Base-by-base conservation (phyloP, 2,888 invertebrate species). In the Drosophila limbata region DNA sequence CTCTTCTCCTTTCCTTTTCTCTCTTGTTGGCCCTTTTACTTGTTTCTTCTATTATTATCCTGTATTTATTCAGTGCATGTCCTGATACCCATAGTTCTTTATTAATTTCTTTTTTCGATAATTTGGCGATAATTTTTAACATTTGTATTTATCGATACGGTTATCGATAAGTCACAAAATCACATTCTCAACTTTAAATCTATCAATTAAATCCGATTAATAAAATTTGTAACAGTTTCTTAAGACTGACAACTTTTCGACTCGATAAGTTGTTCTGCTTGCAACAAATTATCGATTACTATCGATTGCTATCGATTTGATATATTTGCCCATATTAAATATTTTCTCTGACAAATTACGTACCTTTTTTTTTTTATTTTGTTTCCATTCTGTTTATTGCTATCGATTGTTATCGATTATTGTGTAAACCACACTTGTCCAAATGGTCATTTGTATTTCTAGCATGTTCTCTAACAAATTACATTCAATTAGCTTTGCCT, bases 331-430 rank as follows among this genome's bases (percentile, higher is more conserved):
- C 19, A 0, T 21, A 25, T 5, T 25, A 25, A 25, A 5, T 5
- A 25, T 25, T 25, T 25, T 0, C 11, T 11, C 11, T 42, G 2
- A 4, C 10, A 4, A 4, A 17, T 17, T 10, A 10, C 8, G n/a
- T 11, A 13, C 21, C 1, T 25, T 13, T 4, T 5, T 3, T 25
- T 13, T 4, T 5, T 25, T 6, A 28, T n/a, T 5, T 3, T 17
- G 4, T 2, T 25, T 1, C 5, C 45, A 19, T 8, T 47, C 10
- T 15, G 6, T 15, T 8, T 2, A n/a, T 6, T 21, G 33, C n/a
- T 21, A 51, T 39, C 52, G 51, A 25, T 52, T 50, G 31, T 13
- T 25, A 39, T 52, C 25, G 52, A 15, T 35, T 19, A 9, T 13
- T 21, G 21, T 50, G 50, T 21, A n/a, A n/a, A 6, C 3, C 4